Percentiles rank a stretch among this genome's conserved stretches.
Conservation (phyloP, 2,888 invertebrate species). For the Macrophya alboannulata region DNA sequence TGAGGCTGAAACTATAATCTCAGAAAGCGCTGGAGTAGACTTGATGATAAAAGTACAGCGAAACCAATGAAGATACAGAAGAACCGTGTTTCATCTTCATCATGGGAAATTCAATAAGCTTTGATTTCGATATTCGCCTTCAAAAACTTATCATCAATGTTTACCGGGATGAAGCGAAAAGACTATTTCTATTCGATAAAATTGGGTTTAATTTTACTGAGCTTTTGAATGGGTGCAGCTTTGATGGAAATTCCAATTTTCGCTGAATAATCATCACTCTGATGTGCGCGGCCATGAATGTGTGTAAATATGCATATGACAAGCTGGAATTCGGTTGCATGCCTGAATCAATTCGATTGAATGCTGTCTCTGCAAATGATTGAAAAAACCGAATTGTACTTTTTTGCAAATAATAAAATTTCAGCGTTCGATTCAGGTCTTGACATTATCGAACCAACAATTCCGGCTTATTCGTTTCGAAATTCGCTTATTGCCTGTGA, state of each 20-base stretch:
- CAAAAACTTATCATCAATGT: neutral
- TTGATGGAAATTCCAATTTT: neutral
- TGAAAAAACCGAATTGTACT: neutral
- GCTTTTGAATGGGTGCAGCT: neutral
- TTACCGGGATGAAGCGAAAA: neutral
- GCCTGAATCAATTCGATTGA: neutral
- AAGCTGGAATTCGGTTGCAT: neutral
- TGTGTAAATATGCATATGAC: slow-evolving; percentile 11
- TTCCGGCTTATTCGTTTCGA: neutral
- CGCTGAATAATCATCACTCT: neutral
- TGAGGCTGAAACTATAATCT: too few species aligned
- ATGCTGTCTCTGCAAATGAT: neutral
- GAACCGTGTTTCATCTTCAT: neutral
- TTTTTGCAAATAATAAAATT: neutral
- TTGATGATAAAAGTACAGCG: neutral
- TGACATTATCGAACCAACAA: slow-evolving; percentile 24
- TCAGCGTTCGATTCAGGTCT: neutral
- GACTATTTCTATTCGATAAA: neutral
- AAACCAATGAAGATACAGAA: neutral
- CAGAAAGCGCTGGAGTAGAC: too few species aligned
- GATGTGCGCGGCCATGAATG: neutral
- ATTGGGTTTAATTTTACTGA: neutral
- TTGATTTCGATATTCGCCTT: neutral
- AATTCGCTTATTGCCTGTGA: neutral
- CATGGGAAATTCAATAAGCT: neutral